Base-by-base conservation (phyloP, 2,113 vertebrate genomes). In the Hydropotes inermis region DNA sequence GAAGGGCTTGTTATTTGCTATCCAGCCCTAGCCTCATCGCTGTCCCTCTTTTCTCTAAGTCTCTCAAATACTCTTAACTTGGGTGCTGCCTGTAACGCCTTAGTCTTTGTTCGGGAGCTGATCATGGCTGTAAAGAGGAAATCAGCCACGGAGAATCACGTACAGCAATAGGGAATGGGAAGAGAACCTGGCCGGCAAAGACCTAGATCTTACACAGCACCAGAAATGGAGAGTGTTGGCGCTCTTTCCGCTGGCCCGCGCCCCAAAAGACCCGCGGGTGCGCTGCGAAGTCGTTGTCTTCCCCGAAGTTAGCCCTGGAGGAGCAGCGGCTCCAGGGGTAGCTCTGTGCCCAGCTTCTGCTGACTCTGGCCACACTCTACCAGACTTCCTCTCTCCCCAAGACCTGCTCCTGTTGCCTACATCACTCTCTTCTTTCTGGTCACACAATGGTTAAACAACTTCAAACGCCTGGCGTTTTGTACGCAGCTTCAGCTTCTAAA, bases 381-480 rank as follows among this genome's bases (percentile, higher is more conserved):
- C 67, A 25, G 67, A 74, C 36, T 39, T 39, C 45, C 23, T 5
- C 19, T 54, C 19, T 45, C 76, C 28, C 45, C 82, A 39, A 54
- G 91, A 88, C 79, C 91, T 94, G 88, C 43, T 85, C 43, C 52
- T 14, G 70, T 84, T 3, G 10, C 67, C 36, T 39, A 19, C 3
- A 16, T 79, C 88, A 15, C 52, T 67, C 27, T 90, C 86, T 83
- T 54, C 84, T 88, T 96, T 91, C 95, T 89, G 97, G 90, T 19
- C 91, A 95, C 79, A 98, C 96, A 98, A 89, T 95, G 86, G 94
- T 98, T 98, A 98, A 98, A 97, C 97, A 98, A 97, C 97, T 97
- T 98, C 95, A 97, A 97, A 98, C 57, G 54, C n/a, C 45, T 0
- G 33, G 54, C 74, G 45, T 84, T 23, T 39, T 50, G 96, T 79